These are phyloP conservation scores for Augochlorella aurata DNA, from an alignment of 2,888 invertebrate species.

Conservation along the genomic window DNA sequence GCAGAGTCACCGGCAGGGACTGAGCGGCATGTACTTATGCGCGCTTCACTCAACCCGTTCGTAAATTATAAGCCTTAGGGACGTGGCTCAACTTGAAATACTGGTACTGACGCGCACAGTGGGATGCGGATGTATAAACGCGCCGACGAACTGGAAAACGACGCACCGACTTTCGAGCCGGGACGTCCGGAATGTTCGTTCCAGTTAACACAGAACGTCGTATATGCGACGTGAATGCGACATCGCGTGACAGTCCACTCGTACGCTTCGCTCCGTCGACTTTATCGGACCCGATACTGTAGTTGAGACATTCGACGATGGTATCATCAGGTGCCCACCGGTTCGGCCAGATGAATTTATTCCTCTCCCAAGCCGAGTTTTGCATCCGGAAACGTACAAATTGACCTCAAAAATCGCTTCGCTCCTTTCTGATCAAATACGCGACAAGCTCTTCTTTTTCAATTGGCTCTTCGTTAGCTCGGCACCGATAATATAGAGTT, in stretches of 20 bases:
- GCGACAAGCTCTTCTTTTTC: neutral
- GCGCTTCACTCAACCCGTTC: constrained; percentile 49
- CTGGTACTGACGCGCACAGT: constrained; percentile 55
- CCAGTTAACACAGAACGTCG: constrained; percentile 64
- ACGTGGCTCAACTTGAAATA: constrained; percentile 54
- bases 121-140: constrained; percentile 59
- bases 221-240: constrained; percentile 65
- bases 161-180: constrained; percentile 56
- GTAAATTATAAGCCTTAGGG: constrained; percentile 61
- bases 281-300: constrained; percentile 65
- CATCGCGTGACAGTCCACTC: constrained; percentile 66
- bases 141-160: constrained; percentile 67
- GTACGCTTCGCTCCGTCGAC: constrained; percentile 63
- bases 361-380: constrained; percentile 22
- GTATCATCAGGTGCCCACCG: constrained; percentile 50
- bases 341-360: constrained; percentile 48
- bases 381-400: neutral
- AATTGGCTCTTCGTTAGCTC: neutral
- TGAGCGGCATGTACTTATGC: constrained; percentile 39
- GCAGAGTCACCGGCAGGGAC: neutral
- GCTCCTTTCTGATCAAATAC: neutral
- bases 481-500: no score
- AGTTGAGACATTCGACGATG: constrained; percentile 53
- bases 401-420: neutral
- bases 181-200: constrained; percentile 62